Percentiles rank a stretch among this genome's conserved stretches.
These are phyloP conservation scores for Atherinosoma microstoma DNA, from an alignment of 2,797 vertebrate species.

Conservation along the genomic window DNA sequence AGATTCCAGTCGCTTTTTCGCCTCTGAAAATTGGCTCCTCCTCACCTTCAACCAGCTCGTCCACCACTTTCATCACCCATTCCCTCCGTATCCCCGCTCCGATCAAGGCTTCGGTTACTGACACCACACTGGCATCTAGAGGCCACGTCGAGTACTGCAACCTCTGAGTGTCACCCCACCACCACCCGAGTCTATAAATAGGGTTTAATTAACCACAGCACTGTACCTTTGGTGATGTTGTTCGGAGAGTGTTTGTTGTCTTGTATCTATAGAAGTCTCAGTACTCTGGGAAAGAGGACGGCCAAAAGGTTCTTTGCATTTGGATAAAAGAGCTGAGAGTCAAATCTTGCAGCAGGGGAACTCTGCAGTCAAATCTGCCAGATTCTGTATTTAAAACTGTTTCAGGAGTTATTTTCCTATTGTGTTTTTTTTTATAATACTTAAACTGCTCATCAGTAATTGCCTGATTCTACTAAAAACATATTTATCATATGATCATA, in stretches of 20 bases:
- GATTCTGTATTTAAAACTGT: neutral
- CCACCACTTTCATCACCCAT: slow-evolving; percentile 57
- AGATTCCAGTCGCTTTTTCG: slow-evolving; percentile 53
- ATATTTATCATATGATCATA: no score
- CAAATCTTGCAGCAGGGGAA: neutral
- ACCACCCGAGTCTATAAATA: slow-evolving; percentile 56
- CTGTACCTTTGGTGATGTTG: slow-evolving; percentile 60
- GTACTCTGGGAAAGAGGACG: slow-evolving; percentile 37
- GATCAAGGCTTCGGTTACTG: slow-evolving; percentile 50
- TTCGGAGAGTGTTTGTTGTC: slow-evolving; percentile 60
- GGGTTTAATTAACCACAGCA: slow-evolving; percentile 61
- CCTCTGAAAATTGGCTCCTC: slow-evolving; percentile 62
- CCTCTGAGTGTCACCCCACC: neutral
- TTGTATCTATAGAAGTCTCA: slow-evolving; percentile 55
- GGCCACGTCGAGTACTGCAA: slow-evolving; percentile 52
- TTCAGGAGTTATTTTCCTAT: no score
- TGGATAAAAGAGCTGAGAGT: neutral
- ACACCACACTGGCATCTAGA: slow-evolving; percentile 83
- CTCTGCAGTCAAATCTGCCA: neutral
- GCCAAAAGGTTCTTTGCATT: slow-evolving; percentile 16
- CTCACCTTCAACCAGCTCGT: slow-evolving; percentile 47
- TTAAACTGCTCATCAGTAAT: neutral
- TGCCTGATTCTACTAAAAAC: neutral
- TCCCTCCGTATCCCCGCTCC: slow-evolving; percentile 11
- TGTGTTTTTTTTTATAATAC: no score